A percentile compares a stretch with the other conserved stretches of the same genome.
Evolutionary conservation across 2,113 vertebrate genomes (phyloP).

Genomic region (Okapia johnstoni): DNA sequence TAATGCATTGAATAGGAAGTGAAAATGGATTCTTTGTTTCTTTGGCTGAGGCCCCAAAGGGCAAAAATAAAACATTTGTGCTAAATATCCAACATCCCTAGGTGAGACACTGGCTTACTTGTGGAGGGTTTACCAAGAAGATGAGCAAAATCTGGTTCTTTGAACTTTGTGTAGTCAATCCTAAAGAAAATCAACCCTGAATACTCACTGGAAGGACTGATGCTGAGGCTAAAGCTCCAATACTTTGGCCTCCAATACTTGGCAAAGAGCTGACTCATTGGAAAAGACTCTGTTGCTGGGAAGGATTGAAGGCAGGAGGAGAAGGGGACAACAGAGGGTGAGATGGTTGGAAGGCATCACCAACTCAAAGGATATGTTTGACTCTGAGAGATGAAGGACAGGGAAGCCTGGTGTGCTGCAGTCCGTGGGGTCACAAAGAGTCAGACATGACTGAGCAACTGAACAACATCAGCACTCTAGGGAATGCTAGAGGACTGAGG

Average conservation of each 20-base stretch:
- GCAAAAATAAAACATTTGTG: not conserved
- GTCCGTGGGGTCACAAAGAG: not conserved
- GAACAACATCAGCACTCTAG: not conserved
- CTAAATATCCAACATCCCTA: not conserved
- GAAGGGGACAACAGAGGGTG: not conserved
- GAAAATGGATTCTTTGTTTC: not conserved
- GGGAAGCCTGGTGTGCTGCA: not conserved
- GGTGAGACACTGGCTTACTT: rapidly evolving
- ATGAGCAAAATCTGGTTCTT: not conserved
- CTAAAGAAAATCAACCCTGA: not conserved
- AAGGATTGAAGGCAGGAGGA: not conserved
- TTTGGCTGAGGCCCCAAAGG: not conserved
- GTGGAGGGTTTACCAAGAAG: not conserved
- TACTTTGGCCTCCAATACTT: not conserved
- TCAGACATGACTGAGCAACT: not conserved
- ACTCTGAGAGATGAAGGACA: not conserved
- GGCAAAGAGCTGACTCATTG: not conserved
- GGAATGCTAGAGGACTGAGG: not conserved
- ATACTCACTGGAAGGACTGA: not conserved
- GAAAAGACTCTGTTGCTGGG: not conserved
- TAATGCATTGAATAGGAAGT: not conserved
- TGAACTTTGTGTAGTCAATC: not conserved
- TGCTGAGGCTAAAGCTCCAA: not conserved
- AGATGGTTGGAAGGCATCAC: not conserved
- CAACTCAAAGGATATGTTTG: not conserved